A percentile compares a stretch with the other conserved stretches of the same genome.
Conservation (phyloP, 2,797 vertebrate genomes). For the Babyrousa celebensis region DNA sequence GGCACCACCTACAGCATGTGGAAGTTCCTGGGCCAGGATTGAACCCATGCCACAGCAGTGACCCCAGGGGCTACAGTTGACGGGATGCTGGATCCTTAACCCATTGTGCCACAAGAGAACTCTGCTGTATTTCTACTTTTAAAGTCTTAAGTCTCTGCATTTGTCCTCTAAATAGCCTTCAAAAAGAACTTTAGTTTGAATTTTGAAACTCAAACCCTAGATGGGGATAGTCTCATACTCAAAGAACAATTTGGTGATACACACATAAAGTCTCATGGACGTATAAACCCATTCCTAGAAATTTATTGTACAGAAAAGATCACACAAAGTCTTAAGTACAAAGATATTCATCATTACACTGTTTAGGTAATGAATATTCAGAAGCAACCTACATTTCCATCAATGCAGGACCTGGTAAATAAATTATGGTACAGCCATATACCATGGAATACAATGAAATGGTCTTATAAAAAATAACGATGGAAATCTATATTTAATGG, state of each 20-base stretch:
- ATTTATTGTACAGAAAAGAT: neutral
- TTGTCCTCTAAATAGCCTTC: neutral
- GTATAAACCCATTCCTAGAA: slow-evolving; percentile 4
- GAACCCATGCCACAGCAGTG: too few relatives aligned
- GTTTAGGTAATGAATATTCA: neutral
- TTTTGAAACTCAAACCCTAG: slow-evolving; percentile 22
- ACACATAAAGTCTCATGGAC: neutral
- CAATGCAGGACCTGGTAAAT: neutral
- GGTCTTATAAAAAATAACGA: neutral
- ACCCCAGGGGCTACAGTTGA: too few relatives aligned
- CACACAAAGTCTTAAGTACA: neutral
- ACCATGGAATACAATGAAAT: neutral
- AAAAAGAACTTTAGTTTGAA: neutral
- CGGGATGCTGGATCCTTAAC: too few relatives aligned
- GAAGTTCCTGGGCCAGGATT: too few relatives aligned
- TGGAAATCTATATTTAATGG: neutral
- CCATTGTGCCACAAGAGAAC: too few relatives aligned
- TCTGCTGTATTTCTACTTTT: slow-evolving; percentile 47
- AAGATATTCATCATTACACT: neutral
- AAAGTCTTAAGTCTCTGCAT: neutral
- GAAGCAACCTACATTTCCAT: neutral
- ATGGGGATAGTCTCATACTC: neutral
- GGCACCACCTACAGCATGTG: too few relatives aligned
- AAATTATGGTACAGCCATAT: neutral
- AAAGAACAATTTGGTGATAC: neutral